A percentile compares a stretch with the other conserved stretches of the same genome.
These are phyloP conservation scores for Odontamblyopus lacepedii DNA, from an alignment of 2,797 vertebrate species.

Conservation along the genomic window DNA sequence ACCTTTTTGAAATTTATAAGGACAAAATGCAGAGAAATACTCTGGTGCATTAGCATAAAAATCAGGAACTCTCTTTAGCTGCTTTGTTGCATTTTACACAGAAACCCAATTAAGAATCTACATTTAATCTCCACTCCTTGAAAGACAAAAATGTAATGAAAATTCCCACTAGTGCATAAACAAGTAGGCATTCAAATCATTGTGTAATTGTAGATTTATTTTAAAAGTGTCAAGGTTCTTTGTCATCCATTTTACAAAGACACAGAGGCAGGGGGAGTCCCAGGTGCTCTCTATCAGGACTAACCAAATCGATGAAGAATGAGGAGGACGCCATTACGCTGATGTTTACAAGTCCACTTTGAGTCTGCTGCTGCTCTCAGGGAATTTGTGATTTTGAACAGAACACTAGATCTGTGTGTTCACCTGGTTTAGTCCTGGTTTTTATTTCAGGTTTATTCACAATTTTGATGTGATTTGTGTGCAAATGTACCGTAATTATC, in stretches of 20 bases:
- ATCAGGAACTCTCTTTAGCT: too few species aligned
- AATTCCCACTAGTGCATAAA: too few species aligned
- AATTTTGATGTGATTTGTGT: background rate
- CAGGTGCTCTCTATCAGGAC: slow-evolving; percentile 29
- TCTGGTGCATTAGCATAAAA: too few species aligned
- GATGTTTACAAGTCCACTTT: background rate
- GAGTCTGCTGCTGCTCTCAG: background rate
- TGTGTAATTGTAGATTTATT: background rate
- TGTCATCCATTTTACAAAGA: background rate
- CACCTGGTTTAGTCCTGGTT: background rate
- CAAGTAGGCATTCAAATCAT: background rate
- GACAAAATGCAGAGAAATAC: too few species aligned
- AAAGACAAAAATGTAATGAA: too few species aligned
- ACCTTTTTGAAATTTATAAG: too few species aligned
- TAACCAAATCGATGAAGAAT: slow-evolving; percentile 38
- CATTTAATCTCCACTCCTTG: too few species aligned
- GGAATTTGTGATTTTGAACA: background rate
- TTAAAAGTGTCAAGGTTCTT: background rate
- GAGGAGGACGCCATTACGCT: background rate
- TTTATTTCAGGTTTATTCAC: background rate
- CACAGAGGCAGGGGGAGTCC: slow-evolving; percentile 5
- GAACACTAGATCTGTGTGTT: background rate
- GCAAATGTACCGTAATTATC: too few species aligned
- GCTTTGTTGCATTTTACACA: too few species aligned
- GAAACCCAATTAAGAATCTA: too few species aligned